Base-by-base conservation (phyloP, 2,888 invertebrate genomes). In the Hedya salicella region DNA sequence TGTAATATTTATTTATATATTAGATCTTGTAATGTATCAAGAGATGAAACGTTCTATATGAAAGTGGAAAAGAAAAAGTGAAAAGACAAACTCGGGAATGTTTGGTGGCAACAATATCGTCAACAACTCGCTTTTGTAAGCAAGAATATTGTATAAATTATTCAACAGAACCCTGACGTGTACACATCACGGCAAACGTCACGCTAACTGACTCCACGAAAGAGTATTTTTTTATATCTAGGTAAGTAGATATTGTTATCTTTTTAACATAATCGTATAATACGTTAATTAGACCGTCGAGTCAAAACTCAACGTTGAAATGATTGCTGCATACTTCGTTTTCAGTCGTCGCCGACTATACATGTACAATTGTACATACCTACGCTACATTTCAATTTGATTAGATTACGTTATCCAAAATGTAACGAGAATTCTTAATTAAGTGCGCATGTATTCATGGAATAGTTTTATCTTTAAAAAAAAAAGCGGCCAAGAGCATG, bases 111-210 rank as follows among this genome's bases (percentile, higher is more conserved):
- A 13, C 5, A 25, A 25, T 6, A 25, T 36, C 9, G 6, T 36
- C 11, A 36, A 36, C 36, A 9, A 36, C 11, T 9, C 11, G 9
- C 36, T 36, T 11, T 50, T 8, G 32, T 32, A 32, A 14, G n/a
- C n/a, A n/a, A 21, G 3, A 6, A 16, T 14, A 50, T 5, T 25
- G 21, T 44, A 40, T 65, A 48, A 46, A 46, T 60, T 53, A 65
- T 60, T 39, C 25, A 60, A 52, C 59, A 13, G 59, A 60, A 53
- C 65, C 52, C 46, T 32, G 36, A 54, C 56, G 56, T 65, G 59
- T 48, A 17, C 44, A 44, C 49, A 14, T 36, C 21, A 44, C 32
- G 32, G 19, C 46, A 48, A 17, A 52, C 44, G 59, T 40, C 64
- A 64, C 44, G 64, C 57, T 59, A 46, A 16, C 32, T 40, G 50